Base-by-base conservation (phyloP, 2,113 vertebrate genomes). In the Tichodroma muraria region DNA sequence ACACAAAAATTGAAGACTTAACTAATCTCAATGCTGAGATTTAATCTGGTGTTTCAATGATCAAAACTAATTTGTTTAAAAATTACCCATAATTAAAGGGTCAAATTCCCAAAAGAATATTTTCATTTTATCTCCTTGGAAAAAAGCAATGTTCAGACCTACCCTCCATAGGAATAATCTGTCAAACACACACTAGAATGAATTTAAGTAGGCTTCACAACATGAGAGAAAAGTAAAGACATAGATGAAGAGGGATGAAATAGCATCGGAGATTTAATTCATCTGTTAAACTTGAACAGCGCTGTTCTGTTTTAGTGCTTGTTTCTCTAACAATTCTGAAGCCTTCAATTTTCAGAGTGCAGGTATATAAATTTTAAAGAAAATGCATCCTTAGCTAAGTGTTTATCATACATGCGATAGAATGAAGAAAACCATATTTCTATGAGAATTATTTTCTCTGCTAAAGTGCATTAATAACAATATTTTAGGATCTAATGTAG, bases 81-180 rank as follows among this genome's bases (percentile, higher is more conserved):
- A 94, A 89, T 78, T 91, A 72, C 10, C 38, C 38, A 77, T 81
- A 84, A 78, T 95, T 93, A 96, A 93, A 92, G 56, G 54, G n/a
- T 19, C 40, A 77, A 80, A 80, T 77, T 93, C 87, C 50, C 61
- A 33, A 70, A 82, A 35, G 40, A 91, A 61, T 77, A 15, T 56
- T 94, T 95, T 71, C 8, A 33, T 79, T 89, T 79, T 84, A 79
- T 69, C 15, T 88, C 42, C 69, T 53, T 81, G 59, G 52, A 95
- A 95, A 89, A 40, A 89, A 65, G 61, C 35, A 63, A 23, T 31
- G 45, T 61, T 88, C 33, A 75, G 33, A 64, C 63, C 79, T 73
- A 37, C 5, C 28, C 40, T 90, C 44, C 49, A n/a, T 7, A 82
- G 31, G 54, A 95, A 76, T 80, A 88, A 90, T 73, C 45, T 84